Evolutionary conservation across 2,113 vertebrate genomes (phyloP).

Genomic region (Pan paniscus): DNA sequence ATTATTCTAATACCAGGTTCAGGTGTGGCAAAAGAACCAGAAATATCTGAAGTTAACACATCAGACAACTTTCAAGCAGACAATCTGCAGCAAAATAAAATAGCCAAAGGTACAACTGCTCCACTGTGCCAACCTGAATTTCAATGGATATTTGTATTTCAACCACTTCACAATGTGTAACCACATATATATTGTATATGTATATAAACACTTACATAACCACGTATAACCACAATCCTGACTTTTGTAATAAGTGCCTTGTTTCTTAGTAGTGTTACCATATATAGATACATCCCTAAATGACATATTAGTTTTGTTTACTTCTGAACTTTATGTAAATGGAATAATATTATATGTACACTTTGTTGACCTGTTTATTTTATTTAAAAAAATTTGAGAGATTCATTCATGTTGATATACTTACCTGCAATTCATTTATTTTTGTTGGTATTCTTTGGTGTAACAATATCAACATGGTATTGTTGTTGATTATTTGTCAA

Average conservation of each 20-base stretch:
- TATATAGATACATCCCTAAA: neutral
- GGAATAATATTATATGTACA: neutral
- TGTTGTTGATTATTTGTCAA: neutral
- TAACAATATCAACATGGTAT: neutral
- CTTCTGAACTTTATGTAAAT: conserved; percentile 9
- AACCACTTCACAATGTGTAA: neutral
- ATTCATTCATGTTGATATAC: neutral
- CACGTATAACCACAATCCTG: neutral
- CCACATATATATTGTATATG: neutral
- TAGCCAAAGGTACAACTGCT: neutral
- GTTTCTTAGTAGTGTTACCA: neutral
- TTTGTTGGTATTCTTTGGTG: neutral
- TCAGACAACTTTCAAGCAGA: neutral
- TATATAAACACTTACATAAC: neutral
- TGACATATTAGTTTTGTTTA: neutral
- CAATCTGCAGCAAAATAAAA: neutral
- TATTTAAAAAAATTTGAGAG: neutral
- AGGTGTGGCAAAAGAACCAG: neutral
- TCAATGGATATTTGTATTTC: neutral
- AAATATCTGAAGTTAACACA: neutral
- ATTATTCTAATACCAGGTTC: neutral
- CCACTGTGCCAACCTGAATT: neutral
- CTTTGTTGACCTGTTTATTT: neutral
- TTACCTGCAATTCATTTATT: neutral
- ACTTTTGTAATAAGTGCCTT: neutral